phyloP scores from a whole-genome alignment of 2,113 vertebrate genomes.

The Neotragus pygmaeus region DNA sequence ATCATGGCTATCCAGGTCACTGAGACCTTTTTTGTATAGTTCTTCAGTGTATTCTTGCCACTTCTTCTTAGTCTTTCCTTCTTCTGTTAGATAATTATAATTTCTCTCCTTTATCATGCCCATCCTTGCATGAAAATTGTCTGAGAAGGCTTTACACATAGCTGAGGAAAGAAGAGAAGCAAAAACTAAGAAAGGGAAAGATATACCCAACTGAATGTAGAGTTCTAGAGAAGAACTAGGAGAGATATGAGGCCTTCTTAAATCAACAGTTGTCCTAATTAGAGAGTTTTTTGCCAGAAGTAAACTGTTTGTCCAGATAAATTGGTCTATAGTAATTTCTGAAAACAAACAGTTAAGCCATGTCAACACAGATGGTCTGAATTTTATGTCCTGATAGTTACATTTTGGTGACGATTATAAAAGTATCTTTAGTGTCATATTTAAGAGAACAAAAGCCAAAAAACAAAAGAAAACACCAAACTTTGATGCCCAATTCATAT shows the following conservation, averaged over 20 bases:
- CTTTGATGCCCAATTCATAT: background rate
- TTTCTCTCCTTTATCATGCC: background rate
- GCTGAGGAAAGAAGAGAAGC: background rate
- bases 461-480: background rate
- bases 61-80: background rate
- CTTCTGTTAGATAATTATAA: background rate
- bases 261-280: background rate
- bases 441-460: background rate
- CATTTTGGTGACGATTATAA: background rate
- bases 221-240: background rate
- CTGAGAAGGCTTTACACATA: background rate
- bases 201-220: background rate
- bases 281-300: background rate
- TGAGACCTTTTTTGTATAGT: background rate
- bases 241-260: background rate
- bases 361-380: background rate
- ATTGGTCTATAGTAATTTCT: background rate
- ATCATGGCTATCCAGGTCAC: background rate
- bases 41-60: background rate
- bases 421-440: background rate
- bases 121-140: background rate
- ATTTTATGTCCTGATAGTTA: background rate
- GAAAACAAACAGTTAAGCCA: conserved; percentile 9
- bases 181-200: background rate
- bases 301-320: background rate